Evolutionary conservation across 64 coral and sea anemone genomes (phyloP), one percentile per base, ranked within the genome.

Genomic region (Actinia equina): DNA sequence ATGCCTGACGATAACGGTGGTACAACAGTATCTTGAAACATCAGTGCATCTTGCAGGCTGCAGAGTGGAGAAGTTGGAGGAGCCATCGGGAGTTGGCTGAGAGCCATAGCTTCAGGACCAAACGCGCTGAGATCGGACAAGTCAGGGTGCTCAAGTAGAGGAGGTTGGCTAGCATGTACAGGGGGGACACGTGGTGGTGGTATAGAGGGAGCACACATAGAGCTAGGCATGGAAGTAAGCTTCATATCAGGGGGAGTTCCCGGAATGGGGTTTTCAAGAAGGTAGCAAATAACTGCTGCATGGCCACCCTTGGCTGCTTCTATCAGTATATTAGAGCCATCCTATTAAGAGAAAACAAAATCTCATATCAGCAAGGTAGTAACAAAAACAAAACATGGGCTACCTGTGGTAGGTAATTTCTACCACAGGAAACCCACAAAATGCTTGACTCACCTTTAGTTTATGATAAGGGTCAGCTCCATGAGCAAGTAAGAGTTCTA

Each of bases 231-330:
- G 44, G 97, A 92, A 69, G 90, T 46, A 57, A 99, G 88, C 17
- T 86, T 91, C 16, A 95, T 90, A 20, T 99, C 97, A 41, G 97
- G 91, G 37, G 91, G 97, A 13, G 91, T 95, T 18, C 88, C 83
- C 71, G 92, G 91, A 15, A 93, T 94, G 37, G 95, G 93, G 59
- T 94, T 94, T 58, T 99, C 97, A 2, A 99, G 44, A 22, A 99
- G 91, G 43, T 88, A 94, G 49, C 97, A 92, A 9, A 95, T 89
- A 4, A 99, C 97, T 87, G 97, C 90, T 42, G 97, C 93, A 89
- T 95, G 94, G 30, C 97, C 97, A 49, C 97, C 97, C 87, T 95
- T 99, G 41, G 93, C 93, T 69, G 97, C 97, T 79, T 99, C 97
- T 43, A 99, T 92, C 17, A 99, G 59, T 79, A 99, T 99, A 64